Percentiles rank a stretch among this genome's conserved stretches.
These are phyloP conservation scores for Oasisia sp. DNA, from an alignment of 2,888 invertebrate species.

Conservation along the genomic window DNA sequence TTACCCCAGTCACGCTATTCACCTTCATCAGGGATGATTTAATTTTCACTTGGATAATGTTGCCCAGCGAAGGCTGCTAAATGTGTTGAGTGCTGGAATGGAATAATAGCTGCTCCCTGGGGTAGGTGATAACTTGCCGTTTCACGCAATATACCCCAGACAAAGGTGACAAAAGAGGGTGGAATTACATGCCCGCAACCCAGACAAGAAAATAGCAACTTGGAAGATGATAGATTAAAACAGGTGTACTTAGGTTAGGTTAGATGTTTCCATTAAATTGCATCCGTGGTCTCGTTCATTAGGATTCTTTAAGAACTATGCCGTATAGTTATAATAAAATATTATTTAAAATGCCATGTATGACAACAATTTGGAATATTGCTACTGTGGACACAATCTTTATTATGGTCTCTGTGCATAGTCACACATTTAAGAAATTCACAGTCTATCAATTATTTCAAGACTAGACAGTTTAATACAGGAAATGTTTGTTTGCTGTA, in stretches of 20 bases:
- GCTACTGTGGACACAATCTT: not conserved
- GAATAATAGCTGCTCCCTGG: not conserved
- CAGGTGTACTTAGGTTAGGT: not conserved
- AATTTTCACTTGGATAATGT: not conserved
- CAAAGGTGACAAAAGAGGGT: slow-evolving; percentile 1
- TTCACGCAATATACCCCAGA: not conserved
- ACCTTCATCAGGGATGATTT: slow-evolving; percentile 5
- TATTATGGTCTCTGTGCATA: not conserved
- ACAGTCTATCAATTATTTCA: not conserved
- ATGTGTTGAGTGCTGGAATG: not conserved
- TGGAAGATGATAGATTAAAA: not conserved
- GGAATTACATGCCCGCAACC: not conserved
- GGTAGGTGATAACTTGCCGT: slow-evolving; percentile 4
- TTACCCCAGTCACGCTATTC: not conserved
- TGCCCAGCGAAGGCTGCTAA: not conserved
- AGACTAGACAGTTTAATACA: not conserved
- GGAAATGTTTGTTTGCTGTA: not conserved
- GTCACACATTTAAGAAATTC: not conserved
- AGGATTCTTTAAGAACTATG: not conserved
- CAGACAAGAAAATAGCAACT: not conserved
- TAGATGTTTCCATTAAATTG: not conserved
- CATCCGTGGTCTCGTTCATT: not conserved
- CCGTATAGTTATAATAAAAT: not conserved
- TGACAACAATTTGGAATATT: not conserved
- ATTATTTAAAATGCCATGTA: not conserved